phyloP scores from a whole-genome alignment of 2,113 vertebrate genomes.

The Oreotrochilus melanogaster region DNA sequence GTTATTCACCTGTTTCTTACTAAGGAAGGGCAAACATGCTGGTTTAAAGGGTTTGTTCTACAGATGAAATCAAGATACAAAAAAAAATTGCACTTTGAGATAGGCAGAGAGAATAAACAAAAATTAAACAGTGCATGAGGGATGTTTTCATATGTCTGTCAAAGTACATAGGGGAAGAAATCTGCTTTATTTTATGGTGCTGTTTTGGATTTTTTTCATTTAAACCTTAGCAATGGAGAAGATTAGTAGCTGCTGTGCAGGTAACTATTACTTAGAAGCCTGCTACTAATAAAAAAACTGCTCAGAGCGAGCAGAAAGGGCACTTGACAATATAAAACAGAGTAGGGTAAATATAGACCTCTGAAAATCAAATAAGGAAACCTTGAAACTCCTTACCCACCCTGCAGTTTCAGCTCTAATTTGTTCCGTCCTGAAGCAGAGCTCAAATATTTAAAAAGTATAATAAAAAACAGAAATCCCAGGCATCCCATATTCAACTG shows the following conservation, averaged over 20 bases:
- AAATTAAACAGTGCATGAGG: background rate
- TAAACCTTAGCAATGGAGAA: background rate
- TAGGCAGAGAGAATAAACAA: background rate
- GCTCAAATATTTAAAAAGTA: slow-evolving; percentile 62
- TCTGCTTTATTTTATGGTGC: background rate
- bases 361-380: slow-evolving; percentile 65
- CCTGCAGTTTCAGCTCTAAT: slow-evolving; percentile 50
- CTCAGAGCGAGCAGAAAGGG: slow-evolving; percentile 20
- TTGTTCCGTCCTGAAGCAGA: slow-evolving; percentile 53
- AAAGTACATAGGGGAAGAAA: background rate
- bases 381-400: slow-evolving; percentile 47
- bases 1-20: background rate
- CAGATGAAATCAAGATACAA: background rate
- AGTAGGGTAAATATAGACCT: slow-evolving; percentile 46
- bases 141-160: background rate
- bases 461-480: slow-evolving; percentile 68
- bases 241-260: background rate
- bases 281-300: slow-evolving; percentile 19
- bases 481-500: slow-evolving; percentile 43
- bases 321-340: background rate
- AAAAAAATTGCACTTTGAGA: background rate
- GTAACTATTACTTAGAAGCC: background rate
- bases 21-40: background rate
- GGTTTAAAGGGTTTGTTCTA: accelerated
- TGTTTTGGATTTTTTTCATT: background rate